Conservation (phyloP, 2,888 invertebrate species). For the Lasioglossum lativentre region DNA sequence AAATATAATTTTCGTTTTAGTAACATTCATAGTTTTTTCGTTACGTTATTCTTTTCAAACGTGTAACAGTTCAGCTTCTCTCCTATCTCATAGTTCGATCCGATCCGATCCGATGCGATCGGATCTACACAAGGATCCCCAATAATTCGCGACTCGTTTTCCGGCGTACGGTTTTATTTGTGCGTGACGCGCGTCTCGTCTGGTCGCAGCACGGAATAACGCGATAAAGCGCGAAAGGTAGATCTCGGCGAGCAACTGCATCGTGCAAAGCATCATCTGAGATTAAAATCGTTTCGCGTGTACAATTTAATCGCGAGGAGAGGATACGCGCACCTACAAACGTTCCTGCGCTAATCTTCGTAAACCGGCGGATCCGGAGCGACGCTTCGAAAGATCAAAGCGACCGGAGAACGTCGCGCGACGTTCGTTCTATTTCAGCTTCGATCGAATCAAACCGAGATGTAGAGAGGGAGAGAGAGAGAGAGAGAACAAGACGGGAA, state of each 20-base stretch:
- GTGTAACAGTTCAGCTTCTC: background rate
- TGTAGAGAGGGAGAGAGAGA: conserved; percentile 15
- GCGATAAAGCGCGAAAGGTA: background rate
- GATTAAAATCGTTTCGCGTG: conserved; percentile 18
- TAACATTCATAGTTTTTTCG: background rate
- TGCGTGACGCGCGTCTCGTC: background rate
- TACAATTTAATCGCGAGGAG: conserved; percentile 4
- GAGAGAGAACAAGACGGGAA: background rate
- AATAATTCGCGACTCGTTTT: background rate
- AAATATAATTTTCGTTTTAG: background rate
- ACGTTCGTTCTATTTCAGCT: conserved; percentile 39
- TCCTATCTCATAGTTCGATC: background rate
- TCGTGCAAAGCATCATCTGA: background rate
- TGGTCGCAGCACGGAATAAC: background rate
- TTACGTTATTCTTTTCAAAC: background rate
- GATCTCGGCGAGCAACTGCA: background rate
- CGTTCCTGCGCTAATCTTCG: background rate
- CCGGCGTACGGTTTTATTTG: background rate
- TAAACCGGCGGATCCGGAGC: conserved; percentile 21
- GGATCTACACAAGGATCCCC: background rate
- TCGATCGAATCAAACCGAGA: conserved; percentile 22
- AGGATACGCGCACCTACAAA: background rate
- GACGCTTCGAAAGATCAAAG: conserved; percentile 65
- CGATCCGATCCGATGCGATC: background rate
- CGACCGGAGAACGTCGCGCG: conserved; percentile 22